A percentile compares a stretch with the other conserved stretches of the same genome.
Evolutionary conservation across 2,888 invertebrate species (phyloP).

Genomic region (Agelastica alni): DNA sequence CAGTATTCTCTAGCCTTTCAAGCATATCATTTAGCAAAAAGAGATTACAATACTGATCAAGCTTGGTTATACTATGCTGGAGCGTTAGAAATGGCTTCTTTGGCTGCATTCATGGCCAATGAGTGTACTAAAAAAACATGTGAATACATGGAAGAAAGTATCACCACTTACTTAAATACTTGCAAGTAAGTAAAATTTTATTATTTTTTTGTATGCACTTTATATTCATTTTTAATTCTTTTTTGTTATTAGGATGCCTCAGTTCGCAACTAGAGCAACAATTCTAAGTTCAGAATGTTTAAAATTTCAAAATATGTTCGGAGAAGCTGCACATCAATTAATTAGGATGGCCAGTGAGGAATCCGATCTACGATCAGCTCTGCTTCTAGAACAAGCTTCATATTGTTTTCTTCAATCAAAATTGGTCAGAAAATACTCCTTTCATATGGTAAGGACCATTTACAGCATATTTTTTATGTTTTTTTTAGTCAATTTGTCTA

Average conservation of each 20-base stretch:
- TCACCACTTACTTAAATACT: constrained; percentile 85
- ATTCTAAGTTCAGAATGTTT: constrained; percentile 87
- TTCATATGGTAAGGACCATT: constrained; percentile 72
- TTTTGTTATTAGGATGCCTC: constrained; percentile 70
- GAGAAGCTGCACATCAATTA: constrained; percentile 93
- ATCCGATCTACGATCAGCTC: constrained; percentile 92
- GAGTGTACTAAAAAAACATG: constrained; percentile 77
- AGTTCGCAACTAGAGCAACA: constrained; percentile 91
- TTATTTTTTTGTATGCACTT: neutral
- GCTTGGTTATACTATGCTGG: constrained; percentile 98
- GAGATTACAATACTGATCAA: constrained; percentile 95
- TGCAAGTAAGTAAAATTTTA: constrained; percentile 69
- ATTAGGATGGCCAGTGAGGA: constrained; percentile 97
- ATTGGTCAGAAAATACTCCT: constrained; percentile 91
- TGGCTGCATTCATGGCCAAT: constrained; percentile 88
- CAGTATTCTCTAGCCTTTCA: constrained; percentile 91
- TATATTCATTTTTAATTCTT: constrained; percentile 1
- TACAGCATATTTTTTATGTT: neutral
- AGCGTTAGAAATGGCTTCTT: constrained; percentile 93
- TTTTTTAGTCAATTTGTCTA: neutral
- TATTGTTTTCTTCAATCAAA: constrained; percentile 81
- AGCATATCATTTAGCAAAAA: constrained; percentile 94
- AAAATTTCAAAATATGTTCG: constrained; percentile 74
- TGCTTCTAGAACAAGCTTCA: constrained; percentile 93
- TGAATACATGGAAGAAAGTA: constrained; percentile 94